Percentiles rank a stretch among this genome's conserved stretches.
These are phyloP conservation scores for Trialeurodes vaporariorum DNA, from an alignment of 1,140 invertebrate genomes.

Conservation along the genomic window DNA sequence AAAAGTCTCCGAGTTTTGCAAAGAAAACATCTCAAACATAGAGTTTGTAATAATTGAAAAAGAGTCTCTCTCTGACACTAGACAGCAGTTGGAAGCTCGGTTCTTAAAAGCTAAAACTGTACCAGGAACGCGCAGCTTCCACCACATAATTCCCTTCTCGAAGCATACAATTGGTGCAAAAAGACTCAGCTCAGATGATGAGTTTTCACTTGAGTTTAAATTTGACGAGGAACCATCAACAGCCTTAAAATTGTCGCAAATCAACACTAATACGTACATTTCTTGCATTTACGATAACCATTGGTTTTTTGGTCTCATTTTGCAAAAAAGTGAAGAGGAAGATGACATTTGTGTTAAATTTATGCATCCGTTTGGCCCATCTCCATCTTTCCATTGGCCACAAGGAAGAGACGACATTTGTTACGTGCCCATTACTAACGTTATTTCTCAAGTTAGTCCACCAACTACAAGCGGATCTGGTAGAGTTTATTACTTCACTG, in stretches of 20 bases:
- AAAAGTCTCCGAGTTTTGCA: neutral
- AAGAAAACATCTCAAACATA: neutral
- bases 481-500: neutral
- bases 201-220: neutral
- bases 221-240: neutral
- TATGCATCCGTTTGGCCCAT: neutral
- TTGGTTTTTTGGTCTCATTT: neutral
- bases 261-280: neutral
- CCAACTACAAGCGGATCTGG: neutral
- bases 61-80: neutral
- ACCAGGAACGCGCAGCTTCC: neutral
- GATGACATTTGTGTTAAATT: neutral
- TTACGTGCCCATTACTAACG: neutral
- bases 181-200: neutral
- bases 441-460: neutral
- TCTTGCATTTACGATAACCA: neutral
- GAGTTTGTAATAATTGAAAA: neutral
- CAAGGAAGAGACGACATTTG: neutral
- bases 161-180: neutral
- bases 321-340: neutral
- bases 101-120: neutral
- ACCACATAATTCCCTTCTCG: neutral
- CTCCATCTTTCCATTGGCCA: neutral
- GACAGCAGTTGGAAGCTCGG: neutral
- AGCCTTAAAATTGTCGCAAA: neutral